phyloP scores from a whole-genome alignment of 2,113 vertebrate genomes.

The Neoarius graeffei region DNA sequence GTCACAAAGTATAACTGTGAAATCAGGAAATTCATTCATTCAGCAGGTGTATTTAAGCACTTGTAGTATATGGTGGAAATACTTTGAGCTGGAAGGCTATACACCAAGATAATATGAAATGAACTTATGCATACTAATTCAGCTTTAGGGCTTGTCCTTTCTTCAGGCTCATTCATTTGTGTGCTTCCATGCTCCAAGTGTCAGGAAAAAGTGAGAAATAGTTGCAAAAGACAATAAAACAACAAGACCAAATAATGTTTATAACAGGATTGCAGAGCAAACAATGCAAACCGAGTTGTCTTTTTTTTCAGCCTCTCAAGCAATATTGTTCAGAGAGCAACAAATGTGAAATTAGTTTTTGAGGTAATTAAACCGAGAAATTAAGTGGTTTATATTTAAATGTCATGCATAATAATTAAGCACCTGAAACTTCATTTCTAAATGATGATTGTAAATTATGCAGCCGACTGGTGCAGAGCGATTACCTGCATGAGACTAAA shows the following conservation, averaged over 20 bases:
- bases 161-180: not conserved
- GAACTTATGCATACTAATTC: not conserved
- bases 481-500: slow-evolving; percentile 35
- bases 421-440: slow-evolving; percentile 47
- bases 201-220: slow-evolving; percentile 31
- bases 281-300: slow-evolving; percentile 14
- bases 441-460: slow-evolving; percentile 44
- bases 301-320: slow-evolving; percentile 29
- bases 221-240: slow-evolving; percentile 36
- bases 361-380: slow-evolving; percentile 49
- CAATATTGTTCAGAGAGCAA: slow-evolving; percentile 45
- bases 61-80: slow-evolving; percentile 9
- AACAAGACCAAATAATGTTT: slow-evolving; percentile 18
- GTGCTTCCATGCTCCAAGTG: not conserved
- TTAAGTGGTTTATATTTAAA: slow-evolving; percentile 45
- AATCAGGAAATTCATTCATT: no score
- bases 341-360: slow-evolving; percentile 46
- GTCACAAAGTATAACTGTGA: no score
- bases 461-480: slow-evolving; percentile 34
- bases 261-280: slow-evolving; percentile 36
- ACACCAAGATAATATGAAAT: slow-evolving; percentile 18
- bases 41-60: not conserved
- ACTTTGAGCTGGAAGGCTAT: not conserved
- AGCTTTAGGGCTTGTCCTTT: slow-evolving; percentile 2
- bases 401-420: slow-evolving; percentile 47